phyloP scores from a whole-genome alignment of 2,113 vertebrate species.

The Semnornis frantzii region DNA sequence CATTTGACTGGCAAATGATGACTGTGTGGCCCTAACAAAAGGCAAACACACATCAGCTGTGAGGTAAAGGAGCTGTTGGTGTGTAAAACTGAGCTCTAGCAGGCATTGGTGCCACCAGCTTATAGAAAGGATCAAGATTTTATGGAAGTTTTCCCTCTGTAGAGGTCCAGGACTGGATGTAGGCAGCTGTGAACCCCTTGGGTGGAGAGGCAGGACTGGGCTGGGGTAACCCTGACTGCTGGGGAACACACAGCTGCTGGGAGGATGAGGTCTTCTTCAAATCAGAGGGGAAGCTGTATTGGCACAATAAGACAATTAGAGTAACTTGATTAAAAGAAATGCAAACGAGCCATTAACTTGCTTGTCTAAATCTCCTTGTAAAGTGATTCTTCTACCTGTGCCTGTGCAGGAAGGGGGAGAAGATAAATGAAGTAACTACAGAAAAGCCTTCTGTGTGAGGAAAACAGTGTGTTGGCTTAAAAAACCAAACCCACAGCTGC shows the following conservation, averaged over 20 bases:
- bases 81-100: neutral
- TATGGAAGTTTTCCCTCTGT: neutral
- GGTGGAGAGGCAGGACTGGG: neutral
- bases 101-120: neutral
- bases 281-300: neutral
- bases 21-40: neutral
- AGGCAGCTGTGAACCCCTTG: neutral
- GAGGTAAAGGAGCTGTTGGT: neutral
- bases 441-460: neutral
- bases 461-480: neutral
- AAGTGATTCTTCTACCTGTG: neutral
- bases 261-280: neutral
- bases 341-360: conserved; percentile 3
- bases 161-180: neutral
- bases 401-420: neutral
- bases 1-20: neutral
- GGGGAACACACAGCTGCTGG: neutral
- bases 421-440: neutral
- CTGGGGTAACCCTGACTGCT: neutral
- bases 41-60: neutral
- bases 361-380: neutral
- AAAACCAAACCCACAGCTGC: neutral
- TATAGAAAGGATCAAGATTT: neutral
- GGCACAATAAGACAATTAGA: conserved; percentile 7
- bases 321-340: conserved; percentile 49